Evolutionary conservation across 2,797 vertebrate species (phyloP).

Genomic region (Tauraco hartlaubi): DNA sequence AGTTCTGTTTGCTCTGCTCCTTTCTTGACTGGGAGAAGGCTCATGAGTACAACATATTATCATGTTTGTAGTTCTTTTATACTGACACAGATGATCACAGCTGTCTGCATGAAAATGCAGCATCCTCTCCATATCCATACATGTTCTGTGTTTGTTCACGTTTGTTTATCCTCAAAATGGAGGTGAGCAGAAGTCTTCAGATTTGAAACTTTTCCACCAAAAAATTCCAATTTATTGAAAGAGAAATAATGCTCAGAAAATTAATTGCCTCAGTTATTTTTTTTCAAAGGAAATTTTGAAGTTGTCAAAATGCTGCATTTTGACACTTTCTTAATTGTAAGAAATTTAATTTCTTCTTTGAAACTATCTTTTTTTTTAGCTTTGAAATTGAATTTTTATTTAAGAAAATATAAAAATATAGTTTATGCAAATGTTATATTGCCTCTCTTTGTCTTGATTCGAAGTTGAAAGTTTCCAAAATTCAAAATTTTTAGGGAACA

Average conservation of each 20-base stretch:
- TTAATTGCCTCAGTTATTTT: background rate
- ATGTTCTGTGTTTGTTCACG: background rate
- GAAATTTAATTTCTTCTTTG: background rate
- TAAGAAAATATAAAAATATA: background rate
- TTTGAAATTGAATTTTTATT: background rate
- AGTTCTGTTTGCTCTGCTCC: background rate
- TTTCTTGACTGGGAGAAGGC: background rate
- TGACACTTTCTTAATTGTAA: background rate
- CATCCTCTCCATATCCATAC: background rate
- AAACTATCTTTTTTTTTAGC: background rate
- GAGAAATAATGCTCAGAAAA: background rate
- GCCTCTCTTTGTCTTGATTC: background rate
- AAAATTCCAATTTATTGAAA: background rate
- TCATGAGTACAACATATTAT: background rate
- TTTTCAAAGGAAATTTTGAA: background rate
- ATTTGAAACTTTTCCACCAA: background rate
- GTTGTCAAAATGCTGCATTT: background rate
- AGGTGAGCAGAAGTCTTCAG: background rate
- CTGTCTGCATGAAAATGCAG: background rate
- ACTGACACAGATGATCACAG: background rate
- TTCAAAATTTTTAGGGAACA: background rate
- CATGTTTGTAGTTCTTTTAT: background rate
- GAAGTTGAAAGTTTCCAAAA: background rate
- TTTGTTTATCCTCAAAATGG: background rate
- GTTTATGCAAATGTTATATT: background rate